These are phyloP conservation scores for Vanessa cardui DNA, from an alignment of 2,888 invertebrate genomes.

Conservation along the genomic window DNA sequence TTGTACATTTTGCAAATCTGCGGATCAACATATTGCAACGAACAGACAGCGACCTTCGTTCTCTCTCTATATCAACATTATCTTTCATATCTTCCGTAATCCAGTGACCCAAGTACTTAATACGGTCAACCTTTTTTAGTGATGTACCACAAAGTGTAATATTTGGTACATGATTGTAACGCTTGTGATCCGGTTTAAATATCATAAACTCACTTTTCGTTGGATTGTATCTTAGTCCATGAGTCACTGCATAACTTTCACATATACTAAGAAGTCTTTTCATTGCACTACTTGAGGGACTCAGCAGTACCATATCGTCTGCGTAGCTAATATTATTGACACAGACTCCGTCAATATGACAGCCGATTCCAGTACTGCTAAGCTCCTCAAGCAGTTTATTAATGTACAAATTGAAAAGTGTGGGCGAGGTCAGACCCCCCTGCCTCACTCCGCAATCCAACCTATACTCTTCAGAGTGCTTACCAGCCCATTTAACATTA, in stretches of 20 bases:
- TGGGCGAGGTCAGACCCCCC: conserved; percentile 30
- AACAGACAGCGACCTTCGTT: not conserved
- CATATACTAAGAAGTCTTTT: conserved; percentile 8
- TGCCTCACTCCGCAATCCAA: conserved; percentile 39
- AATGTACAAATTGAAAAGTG: conserved; percentile 36
- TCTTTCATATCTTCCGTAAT: not conserved
- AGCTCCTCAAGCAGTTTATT: conserved; percentile 30
- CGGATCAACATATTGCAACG: conserved; percentile 1
- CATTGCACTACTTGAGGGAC: conserved; percentile 20
- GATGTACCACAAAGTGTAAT: not conserved
- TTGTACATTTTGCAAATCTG: not conserved
- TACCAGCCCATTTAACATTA: conserved; percentile 35
- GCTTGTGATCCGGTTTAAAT: not conserved
- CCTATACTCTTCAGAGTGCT: conserved; percentile 20
- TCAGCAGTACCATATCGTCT: conserved; percentile 36
- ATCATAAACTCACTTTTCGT: not conserved
- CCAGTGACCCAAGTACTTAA: not conserved
- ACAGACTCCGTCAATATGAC: conserved; percentile 21
- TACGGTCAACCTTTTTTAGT: not conserved
- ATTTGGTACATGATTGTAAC: not conserved
- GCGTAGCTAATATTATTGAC: conserved; percentile 34
- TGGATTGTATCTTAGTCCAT: conserved; percentile 5
- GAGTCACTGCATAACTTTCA: conserved; percentile 8
- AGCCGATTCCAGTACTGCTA: conserved; percentile 28
- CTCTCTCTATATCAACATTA: not conserved